Percentiles rank a stretch among this genome's conserved stretches.
These are phyloP conservation scores for Clarias macrocephalus DNA, from an alignment of 2,113 vertebrate species.

Conservation along the genomic window DNA sequence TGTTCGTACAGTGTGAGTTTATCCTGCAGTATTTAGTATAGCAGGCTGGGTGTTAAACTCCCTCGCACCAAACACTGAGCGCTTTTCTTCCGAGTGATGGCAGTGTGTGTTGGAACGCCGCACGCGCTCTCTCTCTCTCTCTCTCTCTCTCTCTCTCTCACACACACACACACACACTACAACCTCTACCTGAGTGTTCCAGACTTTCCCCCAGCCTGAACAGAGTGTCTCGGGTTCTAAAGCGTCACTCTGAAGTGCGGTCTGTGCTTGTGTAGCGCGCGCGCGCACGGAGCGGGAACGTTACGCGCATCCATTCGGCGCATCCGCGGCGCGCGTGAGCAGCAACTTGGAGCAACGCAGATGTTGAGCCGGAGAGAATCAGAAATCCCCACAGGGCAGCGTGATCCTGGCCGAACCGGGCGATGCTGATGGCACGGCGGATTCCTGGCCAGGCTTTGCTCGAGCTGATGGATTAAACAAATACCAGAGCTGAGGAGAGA, in stretches of 20 bases:
- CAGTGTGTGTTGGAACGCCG: slow-evolving; percentile 11
- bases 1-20: background rate
- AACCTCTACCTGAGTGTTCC: background rate
- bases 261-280: background rate
- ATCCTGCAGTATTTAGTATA: background rate
- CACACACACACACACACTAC: background rate
- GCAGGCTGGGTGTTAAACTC: background rate
- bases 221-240: background rate
- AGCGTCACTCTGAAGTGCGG: background rate
- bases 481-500: background rate
- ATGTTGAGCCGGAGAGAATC: background rate
- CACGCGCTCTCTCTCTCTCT: background rate
- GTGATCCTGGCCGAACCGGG: background rate
- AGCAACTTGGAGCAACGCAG: slow-evolving; percentile 12
- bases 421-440: slow-evolving; percentile 14
- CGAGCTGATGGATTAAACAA: slow-evolving; percentile 28
- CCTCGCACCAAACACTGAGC: background rate
- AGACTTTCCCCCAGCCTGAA: background rate
- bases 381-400: background rate
- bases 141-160: background rate
- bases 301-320: background rate
- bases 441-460: background rate
- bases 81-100: background rate
- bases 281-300: background rate
- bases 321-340: background rate